phyloP scores from a whole-genome alignment of 1,140 invertebrate species.

The Lasioglossum albipes region DNA sequence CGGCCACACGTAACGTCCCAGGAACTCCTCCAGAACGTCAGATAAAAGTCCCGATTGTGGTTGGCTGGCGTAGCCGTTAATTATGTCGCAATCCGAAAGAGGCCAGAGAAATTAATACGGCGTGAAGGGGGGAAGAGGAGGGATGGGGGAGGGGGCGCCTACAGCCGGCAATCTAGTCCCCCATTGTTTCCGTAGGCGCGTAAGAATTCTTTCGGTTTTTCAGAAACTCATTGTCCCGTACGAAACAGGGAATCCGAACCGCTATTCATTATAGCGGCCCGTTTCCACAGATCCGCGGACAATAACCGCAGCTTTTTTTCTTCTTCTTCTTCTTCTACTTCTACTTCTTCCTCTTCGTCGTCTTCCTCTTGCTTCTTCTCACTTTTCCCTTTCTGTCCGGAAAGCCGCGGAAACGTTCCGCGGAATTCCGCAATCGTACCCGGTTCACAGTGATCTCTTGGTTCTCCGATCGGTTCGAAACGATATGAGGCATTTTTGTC shows the following conservation, averaged over 20 bases:
- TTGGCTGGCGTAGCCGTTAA: conserved; percentile 10
- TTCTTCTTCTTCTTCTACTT: neutral
- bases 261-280: conserved; percentile 31
- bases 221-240: conserved; percentile 31
- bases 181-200: conserved; percentile 37
- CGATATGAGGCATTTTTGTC: conserved; percentile 18
- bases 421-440: neutral
- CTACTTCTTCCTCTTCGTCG: neutral
- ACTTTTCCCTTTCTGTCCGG: neutral
- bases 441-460: neutral
- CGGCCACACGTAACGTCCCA: neutral
- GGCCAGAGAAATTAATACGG: conserved; percentile 43
- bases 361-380: neutral
- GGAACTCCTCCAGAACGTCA: neutral
- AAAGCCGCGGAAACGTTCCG: neutral
- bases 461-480: neutral
- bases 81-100: conserved; percentile 44
- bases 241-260: conserved; percentile 8
- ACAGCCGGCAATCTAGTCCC: conserved; percentile 16
- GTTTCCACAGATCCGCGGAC: conserved; percentile 18
- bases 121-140: neutral
- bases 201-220: conserved; percentile 38
- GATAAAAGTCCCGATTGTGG: conserved; percentile 17
- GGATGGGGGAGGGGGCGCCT: neutral
- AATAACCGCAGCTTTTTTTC: neutral